Base-by-base conservation (phyloP, 2,113 vertebrate species). In the Heterocephalus glaber region DNA sequence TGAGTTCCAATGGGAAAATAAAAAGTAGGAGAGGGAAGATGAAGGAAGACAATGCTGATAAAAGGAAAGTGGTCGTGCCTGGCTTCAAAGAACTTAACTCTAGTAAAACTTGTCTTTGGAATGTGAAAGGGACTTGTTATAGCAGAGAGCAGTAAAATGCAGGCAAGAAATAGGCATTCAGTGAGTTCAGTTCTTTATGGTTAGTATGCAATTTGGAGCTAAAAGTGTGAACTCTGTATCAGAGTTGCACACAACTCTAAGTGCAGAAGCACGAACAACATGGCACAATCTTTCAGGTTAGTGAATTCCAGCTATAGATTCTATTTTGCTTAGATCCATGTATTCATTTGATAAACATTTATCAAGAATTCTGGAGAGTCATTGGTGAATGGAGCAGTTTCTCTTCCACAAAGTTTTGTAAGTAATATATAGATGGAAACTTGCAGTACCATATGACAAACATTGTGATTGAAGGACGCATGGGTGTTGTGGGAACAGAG, bases 1-100 rank as follows among this genome's bases (percentile, higher is more conserved):
- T 95, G 92, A 90, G 35, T 95, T 97, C 19, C 41, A 84, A 38
- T 61, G 58, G 86, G 86, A 60, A 93, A 77, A 94, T 83, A 70
- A 86, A 93, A 92, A 90, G 95, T 91, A 65, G 0, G 41, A 80
- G 58, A 83, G 4, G 58, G 44, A 77, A 95, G 44, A 76, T 10
- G 85, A 66, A 94, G 20, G 52, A 52, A 89, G 49, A 79, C 28
- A 58, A 88, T 19, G 35, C 56, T 70, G 88, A 90, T 68, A 79
- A 89, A 89, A 83, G 41, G 63, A 80, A 96, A 94, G 90, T 86
- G 76, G 60, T n/a, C 30, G 95, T 47, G 28, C n/a, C 54, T 84
- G 81, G 80, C 14, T 82, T 95, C 81, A 86, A 56, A 74, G 72
- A 85, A 97, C 61, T 74, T 93, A 95, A 70, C 56, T 88, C 76